These are phyloP conservation scores for Phymatocera aterrima DNA, from an alignment of 2,888 invertebrate species.

Conservation along the genomic window DNA sequence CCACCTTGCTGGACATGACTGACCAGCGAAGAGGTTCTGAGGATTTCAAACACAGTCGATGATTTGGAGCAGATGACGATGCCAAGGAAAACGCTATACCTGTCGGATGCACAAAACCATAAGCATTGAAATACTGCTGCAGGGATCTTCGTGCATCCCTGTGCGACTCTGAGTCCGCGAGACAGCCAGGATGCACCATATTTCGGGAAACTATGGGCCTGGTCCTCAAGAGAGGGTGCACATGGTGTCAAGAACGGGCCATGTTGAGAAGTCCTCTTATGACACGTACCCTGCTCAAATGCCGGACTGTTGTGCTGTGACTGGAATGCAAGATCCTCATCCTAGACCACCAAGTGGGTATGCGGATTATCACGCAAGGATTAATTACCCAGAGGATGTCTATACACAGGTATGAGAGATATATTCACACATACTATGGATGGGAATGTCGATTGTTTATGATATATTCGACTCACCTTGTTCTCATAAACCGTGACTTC, in stretches of 20 bases:
- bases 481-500: too few relatives aligned
- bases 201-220: constrained; percentile 60
- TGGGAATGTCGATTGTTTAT: not conserved
- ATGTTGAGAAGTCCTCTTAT: constrained; percentile 69
- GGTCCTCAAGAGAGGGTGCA: constrained; percentile 70
- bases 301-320: constrained; percentile 72
- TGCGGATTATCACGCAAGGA: constrained; percentile 39
- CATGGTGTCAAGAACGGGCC: constrained; percentile 63
- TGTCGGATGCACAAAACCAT: not conserved
- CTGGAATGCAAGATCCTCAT: constrained; percentile 69
- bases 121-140: constrained; percentile 16
- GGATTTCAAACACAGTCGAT: not conserved
- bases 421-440: not conserved
- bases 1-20: not conserved
- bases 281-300: constrained; percentile 73
- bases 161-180: constrained; percentile 10
- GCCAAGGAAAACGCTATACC: not conserved
- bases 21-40: not conserved
- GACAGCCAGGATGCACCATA: constrained; percentile 37
- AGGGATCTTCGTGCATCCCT: not conserved
- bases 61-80: not conserved
- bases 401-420: constrained; percentile 63
- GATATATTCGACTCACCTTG: too few relatives aligned
- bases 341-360: constrained; percentile 74
- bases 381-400: constrained; percentile 68